Evolutionary conservation across 1,140 invertebrate species (phyloP).

Genomic region (Drosophila fuyamai): DNA sequence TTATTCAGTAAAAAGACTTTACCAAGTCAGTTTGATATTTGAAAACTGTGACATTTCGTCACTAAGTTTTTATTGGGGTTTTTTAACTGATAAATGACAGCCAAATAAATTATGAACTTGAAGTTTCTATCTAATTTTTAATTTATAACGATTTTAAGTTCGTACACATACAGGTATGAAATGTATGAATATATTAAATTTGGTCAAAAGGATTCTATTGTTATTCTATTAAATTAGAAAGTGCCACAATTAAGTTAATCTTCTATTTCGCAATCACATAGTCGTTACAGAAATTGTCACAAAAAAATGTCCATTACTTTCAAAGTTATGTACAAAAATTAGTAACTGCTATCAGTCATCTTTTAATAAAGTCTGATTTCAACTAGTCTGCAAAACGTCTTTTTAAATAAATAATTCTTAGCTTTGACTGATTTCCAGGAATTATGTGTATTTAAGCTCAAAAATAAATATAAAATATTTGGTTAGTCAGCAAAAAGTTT

Average conservation of each 20-base stretch:
- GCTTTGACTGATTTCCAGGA: neutral
- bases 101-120: slow-evolving; percentile 2
- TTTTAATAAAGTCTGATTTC: neutral
- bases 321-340: neutral
- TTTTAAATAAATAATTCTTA: slow-evolving; percentile 11
- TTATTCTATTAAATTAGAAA: no score
- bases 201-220: no score
- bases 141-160: no score
- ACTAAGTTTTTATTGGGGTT: slow-evolving; percentile 1
- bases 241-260: no score
- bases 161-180: no score
- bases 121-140: no score
- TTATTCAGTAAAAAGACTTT: slow-evolving; percentile 13
- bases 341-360: neutral
- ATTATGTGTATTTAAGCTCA: slow-evolving; percentile 6
- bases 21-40: slow-evolving; percentile 9
- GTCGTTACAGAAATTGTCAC: no score
- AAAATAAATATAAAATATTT: slow-evolving; percentile 6
- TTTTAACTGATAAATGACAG: neutral
- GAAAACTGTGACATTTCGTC: neutral
- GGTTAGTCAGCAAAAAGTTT: slow-evolving; percentile 20
- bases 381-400: neutral
- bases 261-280: no score
- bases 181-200: no score
- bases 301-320: neutral